Conservation (phyloP, 1,140 invertebrate genomes). For the Trypoxylus dichotomus region DNA sequence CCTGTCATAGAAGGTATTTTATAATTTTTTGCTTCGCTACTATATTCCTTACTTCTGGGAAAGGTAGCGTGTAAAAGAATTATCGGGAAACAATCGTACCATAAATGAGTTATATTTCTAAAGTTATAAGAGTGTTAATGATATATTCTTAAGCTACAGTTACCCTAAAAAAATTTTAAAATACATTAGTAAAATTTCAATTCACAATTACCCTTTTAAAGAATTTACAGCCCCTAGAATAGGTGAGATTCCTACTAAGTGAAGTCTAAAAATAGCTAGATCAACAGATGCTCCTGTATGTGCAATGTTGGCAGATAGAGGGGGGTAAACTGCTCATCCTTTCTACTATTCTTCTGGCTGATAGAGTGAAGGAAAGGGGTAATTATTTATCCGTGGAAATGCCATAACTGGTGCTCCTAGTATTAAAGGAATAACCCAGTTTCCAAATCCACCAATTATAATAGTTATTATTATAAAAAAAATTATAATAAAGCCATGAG, state of each 20-base stretch:
- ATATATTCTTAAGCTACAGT: no score
- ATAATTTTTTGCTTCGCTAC: no score
- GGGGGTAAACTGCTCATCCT: slow-evolving; percentile 72
- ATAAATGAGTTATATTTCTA: no score
- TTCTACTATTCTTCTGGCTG: slow-evolving; percentile 61
- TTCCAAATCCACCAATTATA: slow-evolving; percentile 80
- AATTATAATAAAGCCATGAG: slow-evolving; percentile 77
- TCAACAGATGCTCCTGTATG: slow-evolving; percentile 65
- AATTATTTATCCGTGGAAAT: slow-evolving; percentile 78
- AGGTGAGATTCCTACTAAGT: slow-evolving; percentile 67
- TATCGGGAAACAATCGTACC: no score
- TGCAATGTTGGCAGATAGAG: slow-evolving; percentile 60
- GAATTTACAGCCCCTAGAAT: slow-evolving; percentile 71
- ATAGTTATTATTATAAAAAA: slow-evolving; percentile 79
- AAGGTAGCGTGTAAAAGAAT: no score
- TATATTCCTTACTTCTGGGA: no score
- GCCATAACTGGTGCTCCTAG: slow-evolving; percentile 72
- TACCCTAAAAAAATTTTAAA: no score
- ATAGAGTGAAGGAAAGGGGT: slow-evolving; percentile 62
- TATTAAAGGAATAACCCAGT: slow-evolving; percentile 75
- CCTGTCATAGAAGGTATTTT: no score
- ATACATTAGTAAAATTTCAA: no score
- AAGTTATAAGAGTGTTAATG: no score
- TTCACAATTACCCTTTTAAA: no score
- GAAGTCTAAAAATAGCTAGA: slow-evolving; percentile 68